These are phyloP conservation scores for Cerceris ruficornis DNA, from an alignment of 2,888 invertebrate genomes.

Conservation along the genomic window DNA sequence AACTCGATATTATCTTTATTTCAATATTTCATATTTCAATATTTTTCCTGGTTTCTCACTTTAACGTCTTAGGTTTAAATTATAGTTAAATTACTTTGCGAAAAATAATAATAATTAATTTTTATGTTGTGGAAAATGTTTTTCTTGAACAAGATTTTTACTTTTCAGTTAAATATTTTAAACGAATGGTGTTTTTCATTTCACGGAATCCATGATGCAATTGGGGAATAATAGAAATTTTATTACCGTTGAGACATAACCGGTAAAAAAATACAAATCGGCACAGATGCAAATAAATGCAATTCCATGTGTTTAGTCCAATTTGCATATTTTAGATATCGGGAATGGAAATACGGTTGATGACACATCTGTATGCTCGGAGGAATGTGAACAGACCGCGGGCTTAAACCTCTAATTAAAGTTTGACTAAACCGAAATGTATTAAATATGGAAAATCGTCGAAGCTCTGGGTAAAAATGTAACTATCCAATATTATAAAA, in stretches of 20 bases:
- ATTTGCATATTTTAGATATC: constrained; percentile 51
- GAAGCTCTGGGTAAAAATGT: not conserved
- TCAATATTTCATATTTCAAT: too few species aligned
- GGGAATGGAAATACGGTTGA: constrained; percentile 47
- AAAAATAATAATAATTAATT: too few species aligned
- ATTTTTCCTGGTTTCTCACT: too few species aligned
- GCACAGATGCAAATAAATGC: constrained; percentile 34
- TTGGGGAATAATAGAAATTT: not conserved
- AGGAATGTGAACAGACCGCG: constrained; percentile 32
- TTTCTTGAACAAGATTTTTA: too few species aligned
- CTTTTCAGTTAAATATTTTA: too few species aligned
- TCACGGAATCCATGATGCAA: too few species aligned
- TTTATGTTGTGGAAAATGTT: too few species aligned
- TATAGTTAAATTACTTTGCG: too few species aligned
- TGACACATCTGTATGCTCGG: constrained; percentile 9
- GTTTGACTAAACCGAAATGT: constrained; percentile 22
- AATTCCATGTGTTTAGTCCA: constrained; percentile 48
- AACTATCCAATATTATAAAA: too few species aligned
- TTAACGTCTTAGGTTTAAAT: too few species aligned
- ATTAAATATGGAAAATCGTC: constrained; percentile 1
- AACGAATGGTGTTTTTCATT: too few species aligned
- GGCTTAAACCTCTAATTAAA: constrained; percentile 44
- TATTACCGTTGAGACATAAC: not conserved
- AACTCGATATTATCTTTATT: too few species aligned
- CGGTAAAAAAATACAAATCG: not conserved